These are phyloP conservation scores for Saccopteryx leptura DNA, from an alignment of 2,113 vertebrate species.

Conservation along the genomic window DNA sequence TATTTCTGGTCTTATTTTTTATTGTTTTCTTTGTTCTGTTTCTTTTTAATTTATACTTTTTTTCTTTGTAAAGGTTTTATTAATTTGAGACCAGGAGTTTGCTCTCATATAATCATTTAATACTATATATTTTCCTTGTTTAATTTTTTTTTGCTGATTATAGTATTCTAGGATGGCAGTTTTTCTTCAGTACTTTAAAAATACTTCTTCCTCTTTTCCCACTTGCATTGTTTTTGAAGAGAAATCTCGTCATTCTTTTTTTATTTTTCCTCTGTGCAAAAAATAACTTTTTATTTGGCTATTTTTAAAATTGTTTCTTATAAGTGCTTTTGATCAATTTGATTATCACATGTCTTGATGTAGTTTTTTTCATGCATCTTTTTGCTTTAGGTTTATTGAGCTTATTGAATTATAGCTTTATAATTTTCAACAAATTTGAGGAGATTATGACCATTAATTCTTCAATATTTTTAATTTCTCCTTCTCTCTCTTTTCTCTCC, in stretches of 20 bases:
- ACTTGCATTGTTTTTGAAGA: not conserved
- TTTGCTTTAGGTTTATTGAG: not conserved
- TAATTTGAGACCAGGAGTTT: not conserved
- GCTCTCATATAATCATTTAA: not conserved
- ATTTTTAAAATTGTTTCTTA: not conserved
- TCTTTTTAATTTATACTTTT: not conserved
- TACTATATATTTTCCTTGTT: not conserved
- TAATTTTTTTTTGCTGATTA: not conserved
- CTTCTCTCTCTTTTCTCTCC: not conserved
- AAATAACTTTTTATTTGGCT: not conserved
- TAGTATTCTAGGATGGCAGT: not conserved
- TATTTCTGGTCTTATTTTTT: constrained; percentile 1
- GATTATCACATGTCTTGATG: not conserved
- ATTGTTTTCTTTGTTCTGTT: not conserved
- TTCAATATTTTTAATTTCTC: not conserved
- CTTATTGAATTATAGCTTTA: not conserved
- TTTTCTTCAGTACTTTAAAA: not conserved
- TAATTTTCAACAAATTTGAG: not conserved
- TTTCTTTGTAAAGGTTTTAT: not conserved
- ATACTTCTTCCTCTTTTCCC: not conserved
- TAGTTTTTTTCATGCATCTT: not conserved
- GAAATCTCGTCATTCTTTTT: not conserved
- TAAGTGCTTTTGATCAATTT: not conserved
- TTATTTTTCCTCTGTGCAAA: not conserved
- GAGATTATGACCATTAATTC: not conserved